Conservation (phyloP, 2,797 vertebrate species). For the Alcedo quadribrachys region DNA sequence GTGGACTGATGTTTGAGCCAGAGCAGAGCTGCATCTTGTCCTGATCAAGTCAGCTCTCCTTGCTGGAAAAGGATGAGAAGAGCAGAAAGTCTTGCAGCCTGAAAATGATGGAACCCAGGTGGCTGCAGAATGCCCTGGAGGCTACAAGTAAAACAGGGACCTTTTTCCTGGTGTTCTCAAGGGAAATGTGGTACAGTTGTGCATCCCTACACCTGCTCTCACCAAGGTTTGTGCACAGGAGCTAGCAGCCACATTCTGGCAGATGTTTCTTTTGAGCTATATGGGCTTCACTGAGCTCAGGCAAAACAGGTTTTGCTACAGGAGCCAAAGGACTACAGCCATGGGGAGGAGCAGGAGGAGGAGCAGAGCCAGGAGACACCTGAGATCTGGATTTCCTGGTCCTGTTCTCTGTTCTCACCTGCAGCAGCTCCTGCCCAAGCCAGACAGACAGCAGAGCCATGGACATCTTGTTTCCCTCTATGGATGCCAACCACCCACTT, state of each 20-base stretch:
- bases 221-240: fast-evolving
- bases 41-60: neutral
- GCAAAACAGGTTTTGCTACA: slow-evolving; percentile 25
- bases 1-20: neutral
- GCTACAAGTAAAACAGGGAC: fast-evolving
- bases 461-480: slow-evolving; percentile 27
- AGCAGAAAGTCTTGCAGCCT: neutral
- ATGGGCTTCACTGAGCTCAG: neutral
- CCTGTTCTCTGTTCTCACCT: neutral
- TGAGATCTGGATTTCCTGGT: slow-evolving; percentile 8
- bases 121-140: neutral
- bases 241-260: neutral
- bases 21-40: neutral
- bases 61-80: neutral
- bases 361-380: slow-evolving; percentile 41
- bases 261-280: neutral
- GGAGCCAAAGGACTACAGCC: slow-evolving; percentile 51
- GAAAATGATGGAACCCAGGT: neutral
- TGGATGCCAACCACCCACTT: neutral
- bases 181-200: neutral
- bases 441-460: slow-evolving; percentile 2
- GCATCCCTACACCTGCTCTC: neutral
- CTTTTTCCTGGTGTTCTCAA: neutral
- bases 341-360: slow-evolving; percentile 57
- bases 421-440: neutral